Evolutionary conservation across 2,113 vertebrate species (phyloP).

Genomic region (Pseudorasbora parva): DNA sequence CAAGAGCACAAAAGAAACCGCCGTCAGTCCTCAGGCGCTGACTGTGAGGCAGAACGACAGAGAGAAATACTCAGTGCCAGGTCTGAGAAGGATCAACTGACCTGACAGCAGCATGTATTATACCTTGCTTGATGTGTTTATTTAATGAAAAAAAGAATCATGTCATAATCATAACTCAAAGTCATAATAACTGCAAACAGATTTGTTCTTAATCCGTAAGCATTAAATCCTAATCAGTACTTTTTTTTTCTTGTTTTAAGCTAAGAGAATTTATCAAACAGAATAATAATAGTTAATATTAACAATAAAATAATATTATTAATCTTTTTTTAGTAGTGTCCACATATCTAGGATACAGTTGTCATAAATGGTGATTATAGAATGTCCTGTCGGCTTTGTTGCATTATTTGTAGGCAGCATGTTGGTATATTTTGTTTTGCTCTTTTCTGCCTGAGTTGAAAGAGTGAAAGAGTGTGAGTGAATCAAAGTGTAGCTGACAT

Average conservation of each 20-base stretch:
- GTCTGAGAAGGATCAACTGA: neutral
- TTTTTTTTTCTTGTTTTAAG: too few species aligned
- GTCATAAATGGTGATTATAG: neutral
- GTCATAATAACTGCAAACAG: neutral
- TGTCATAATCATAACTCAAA: neutral
- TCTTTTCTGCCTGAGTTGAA: constrained; percentile 19
- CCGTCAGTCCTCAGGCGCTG: constrained; percentile 12
- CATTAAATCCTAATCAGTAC: too few species aligned
- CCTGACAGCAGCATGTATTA: neutral
- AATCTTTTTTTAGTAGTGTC: too few species aligned
- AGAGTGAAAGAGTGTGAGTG: constrained; percentile 18
- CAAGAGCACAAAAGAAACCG: constrained; percentile 31
- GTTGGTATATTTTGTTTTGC: neutral
- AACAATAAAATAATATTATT: too few species aligned
- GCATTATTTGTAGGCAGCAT: neutral
- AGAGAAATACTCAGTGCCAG: neutral
- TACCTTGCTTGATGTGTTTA: neutral
- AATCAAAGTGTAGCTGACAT: constrained; percentile 12
- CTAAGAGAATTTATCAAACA: too few species aligned
- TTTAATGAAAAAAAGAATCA: neutral
- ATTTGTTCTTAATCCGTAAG: too few species aligned
- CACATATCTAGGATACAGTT: neutral
- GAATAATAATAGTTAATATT: too few species aligned
- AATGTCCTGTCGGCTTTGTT: neutral
- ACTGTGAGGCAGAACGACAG: constrained; percentile 3